These are phyloP conservation scores for Enteromius fasciolatus DNA, from an alignment of 2,797 vertebrate genomes.

Conservation along the genomic window DNA sequence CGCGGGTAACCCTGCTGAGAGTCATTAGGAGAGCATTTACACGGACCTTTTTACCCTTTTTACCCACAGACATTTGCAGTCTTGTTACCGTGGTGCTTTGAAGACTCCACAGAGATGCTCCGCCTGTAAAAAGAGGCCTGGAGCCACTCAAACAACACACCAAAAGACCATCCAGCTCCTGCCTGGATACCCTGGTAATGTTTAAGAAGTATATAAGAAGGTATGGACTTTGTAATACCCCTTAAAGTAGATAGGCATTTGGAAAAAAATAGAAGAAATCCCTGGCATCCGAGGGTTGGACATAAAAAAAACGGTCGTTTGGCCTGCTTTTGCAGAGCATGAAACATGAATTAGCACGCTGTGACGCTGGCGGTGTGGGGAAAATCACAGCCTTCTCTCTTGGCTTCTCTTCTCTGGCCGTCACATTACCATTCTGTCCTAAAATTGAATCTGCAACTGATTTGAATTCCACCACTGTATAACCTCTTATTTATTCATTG, in stretches of 20 bases:
- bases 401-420: slow-evolving; percentile 67
- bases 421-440: slow-evolving; percentile 73
- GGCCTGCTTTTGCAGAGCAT: slow-evolving; percentile 68
- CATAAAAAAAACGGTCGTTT: slow-evolving; percentile 56
- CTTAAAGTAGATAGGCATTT: slow-evolving; percentile 44
- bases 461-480: slow-evolving; percentile 80
- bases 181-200: slow-evolving; percentile 55
- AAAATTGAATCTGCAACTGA: slow-evolving; percentile 78
- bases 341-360: slow-evolving; percentile 75
- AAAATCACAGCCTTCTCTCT: slow-evolving; percentile 72
- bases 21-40: slow-evolving; percentile 81
- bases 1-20: slow-evolving; percentile 78
- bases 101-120: slow-evolving; percentile 69
- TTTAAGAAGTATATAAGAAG: slow-evolving; percentile 57
- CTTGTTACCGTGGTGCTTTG: slow-evolving; percentile 65
- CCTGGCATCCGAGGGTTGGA: slow-evolving; percentile 51
- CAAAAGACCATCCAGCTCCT: slow-evolving; percentile 60
- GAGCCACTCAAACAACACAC: slow-evolving; percentile 57
- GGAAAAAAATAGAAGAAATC: slow-evolving; percentile 41
- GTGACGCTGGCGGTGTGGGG: slow-evolving; percentile 65
- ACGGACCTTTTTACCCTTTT: slow-evolving; percentile 70
- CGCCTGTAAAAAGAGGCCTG: slow-evolving; percentile 65
- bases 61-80: slow-evolving; percentile 72
- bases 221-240: slow-evolving; percentile 55
- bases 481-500: slow-evolving; percentile 83